Conservation (phyloP, 2,113 vertebrate species). For the Pollachius pollachius region DNA sequence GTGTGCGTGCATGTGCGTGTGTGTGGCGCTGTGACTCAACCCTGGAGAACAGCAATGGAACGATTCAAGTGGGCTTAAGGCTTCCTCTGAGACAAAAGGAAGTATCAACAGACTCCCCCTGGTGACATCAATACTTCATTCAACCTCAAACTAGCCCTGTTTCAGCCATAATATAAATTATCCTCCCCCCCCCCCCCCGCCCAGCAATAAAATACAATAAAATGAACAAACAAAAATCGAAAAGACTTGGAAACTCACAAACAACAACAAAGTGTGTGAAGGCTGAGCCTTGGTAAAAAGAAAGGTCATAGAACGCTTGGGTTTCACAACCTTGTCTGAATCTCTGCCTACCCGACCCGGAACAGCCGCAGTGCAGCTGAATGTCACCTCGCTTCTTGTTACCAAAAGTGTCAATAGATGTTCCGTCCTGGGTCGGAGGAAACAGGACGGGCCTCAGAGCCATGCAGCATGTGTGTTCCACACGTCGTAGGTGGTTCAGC, state of each 20-base stretch:
- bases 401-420: no score
- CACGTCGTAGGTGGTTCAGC: no score
- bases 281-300: no score
- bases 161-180: slow-evolving; percentile 28
- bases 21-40: slow-evolving; percentile 41
- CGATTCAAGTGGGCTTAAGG: slow-evolving; percentile 58
- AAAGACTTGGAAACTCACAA: background rate
- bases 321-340: no score
- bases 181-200: background rate
- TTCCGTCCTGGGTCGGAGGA: no score
- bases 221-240: background rate
- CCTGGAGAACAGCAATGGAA: slow-evolving; percentile 60
- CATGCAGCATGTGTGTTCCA: no score
- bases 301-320: no score
- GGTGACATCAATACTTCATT: slow-evolving; percentile 25
- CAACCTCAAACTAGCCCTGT: slow-evolving; percentile 13
- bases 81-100: slow-evolving; percentile 52
- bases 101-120: slow-evolving; percentile 64
- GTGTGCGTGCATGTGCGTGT: background rate
- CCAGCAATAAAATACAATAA: background rate
- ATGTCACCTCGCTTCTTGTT: no score
- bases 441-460: no score
- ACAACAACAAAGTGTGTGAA: no score
- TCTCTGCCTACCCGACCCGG: no score
- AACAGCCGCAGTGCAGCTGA: no score